These are phyloP conservation scores for Antrozous pallidus DNA, from an alignment of 2,797 vertebrate genomes.

Conservation along the genomic window DNA sequence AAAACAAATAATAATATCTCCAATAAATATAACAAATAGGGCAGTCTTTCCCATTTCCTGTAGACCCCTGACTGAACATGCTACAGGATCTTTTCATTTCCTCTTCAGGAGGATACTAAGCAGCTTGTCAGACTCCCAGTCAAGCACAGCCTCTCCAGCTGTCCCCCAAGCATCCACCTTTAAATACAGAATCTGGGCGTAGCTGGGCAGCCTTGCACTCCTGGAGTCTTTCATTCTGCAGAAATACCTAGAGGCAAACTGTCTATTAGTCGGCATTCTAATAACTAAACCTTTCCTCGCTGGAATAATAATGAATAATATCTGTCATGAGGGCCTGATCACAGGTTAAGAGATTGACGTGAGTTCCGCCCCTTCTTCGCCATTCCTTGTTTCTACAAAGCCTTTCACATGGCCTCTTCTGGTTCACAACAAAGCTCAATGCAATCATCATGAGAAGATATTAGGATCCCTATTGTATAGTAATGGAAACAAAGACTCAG, in stretches of 20 bases:
- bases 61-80: conserved; percentile 48
- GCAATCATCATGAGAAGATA: neutral
- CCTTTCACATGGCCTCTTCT: neutral
- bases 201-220: neutral
- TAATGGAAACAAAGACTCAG: neutral
- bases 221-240: neutral
- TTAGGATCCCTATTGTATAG: neutral
- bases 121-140: conserved; percentile 46
- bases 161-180: conserved; percentile 26
- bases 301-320: neutral
- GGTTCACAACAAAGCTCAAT: neutral
- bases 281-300: neutral
- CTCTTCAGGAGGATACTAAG: conserved; percentile 34
- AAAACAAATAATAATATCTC: conserved; percentile 77
- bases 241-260: neutral
- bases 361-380: neutral
- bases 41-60: conserved; percentile 50
- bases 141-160: conserved; percentile 54
- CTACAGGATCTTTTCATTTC: conserved; percentile 43
- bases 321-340: neutral
- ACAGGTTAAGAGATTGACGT: neutral
- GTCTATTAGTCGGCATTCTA: neutral
- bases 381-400: neutral
- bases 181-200: conserved; percentile 22
- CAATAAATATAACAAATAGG: conserved; percentile 74